These are phyloP conservation scores for Paratilapia polleni DNA, from an alignment of 2,113 vertebrate genomes.

Conservation along the genomic window DNA sequence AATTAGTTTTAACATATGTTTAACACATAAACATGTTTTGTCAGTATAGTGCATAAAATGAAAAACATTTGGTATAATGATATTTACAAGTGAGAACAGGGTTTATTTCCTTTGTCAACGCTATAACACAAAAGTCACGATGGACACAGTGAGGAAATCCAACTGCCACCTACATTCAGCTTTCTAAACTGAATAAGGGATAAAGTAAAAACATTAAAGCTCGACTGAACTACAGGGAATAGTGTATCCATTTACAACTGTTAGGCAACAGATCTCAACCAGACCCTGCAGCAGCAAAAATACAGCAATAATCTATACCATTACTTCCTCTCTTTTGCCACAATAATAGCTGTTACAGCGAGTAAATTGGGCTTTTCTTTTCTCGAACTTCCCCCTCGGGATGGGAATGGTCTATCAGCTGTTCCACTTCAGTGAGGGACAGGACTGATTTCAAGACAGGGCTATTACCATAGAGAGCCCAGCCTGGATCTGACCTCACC, in stretches of 20 bases:
- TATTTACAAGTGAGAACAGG: background rate
- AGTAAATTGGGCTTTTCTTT: conserved; percentile 81
- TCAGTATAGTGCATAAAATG: background rate
- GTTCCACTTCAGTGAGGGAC: conserved; percentile 80
- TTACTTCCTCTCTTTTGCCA: conserved; percentile 68
- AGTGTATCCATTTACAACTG: conserved; percentile 48
- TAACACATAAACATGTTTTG: background rate
- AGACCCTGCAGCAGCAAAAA: conserved; percentile 47
- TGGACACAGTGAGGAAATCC: background rate
- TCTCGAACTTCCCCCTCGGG: conserved; percentile 74
- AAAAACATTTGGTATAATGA: background rate
- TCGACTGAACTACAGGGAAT: conserved; percentile 15
- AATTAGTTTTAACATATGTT: background rate
- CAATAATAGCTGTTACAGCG: conserved; percentile 73
- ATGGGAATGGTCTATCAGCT: conserved; percentile 78
- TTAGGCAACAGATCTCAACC: conserved; percentile 28
- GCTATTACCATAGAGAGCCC: conserved; percentile 82
- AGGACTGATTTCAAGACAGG: conserved; percentile 83
- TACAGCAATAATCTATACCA: conserved; percentile 61
- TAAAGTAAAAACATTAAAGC: conserved; percentile 4
- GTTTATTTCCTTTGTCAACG: background rate
- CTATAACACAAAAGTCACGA: background rate
- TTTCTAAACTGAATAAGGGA: conserved; percentile 29
- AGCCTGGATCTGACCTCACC: conserved; percentile 77
- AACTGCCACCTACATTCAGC: background rate